Conservation (phyloP, 2,888 invertebrate genomes). For the Eristalinus aeneus region DNA sequence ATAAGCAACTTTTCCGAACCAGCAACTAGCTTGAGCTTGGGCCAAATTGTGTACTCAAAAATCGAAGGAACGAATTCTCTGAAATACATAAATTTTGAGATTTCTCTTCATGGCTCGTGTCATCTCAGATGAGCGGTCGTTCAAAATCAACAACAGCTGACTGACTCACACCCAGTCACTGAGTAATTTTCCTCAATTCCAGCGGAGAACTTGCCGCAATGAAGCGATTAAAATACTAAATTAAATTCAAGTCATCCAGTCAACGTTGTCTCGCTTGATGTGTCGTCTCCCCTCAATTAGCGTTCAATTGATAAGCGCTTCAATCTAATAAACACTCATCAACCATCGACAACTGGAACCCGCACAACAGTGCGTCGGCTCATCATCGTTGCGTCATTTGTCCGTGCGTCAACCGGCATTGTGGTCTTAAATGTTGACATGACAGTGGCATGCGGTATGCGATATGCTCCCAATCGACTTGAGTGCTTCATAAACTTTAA, state of each 20-base stretch:
- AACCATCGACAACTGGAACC: not conserved
- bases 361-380: not conserved
- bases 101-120: too few relatives aligned
- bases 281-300: not conserved
- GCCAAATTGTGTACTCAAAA: too few relatives aligned
- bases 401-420: not conserved
- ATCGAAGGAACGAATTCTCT: too few relatives aligned
- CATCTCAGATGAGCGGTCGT: not conserved
- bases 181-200: not conserved
- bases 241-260: not conserved
- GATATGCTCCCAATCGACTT: slow-evolving; percentile 23
- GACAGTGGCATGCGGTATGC: not conserved
- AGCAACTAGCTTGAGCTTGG: too few relatives aligned
- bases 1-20: too few relatives aligned
- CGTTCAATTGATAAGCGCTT: not conserved
- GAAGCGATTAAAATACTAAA: not conserved
- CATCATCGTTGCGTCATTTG: not conserved
- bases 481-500: slow-evolving; percentile 43
- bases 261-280: not conserved
- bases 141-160: not conserved
- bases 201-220: not conserved
- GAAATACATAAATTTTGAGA: too few relatives aligned
- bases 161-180: not conserved
- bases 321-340: not conserved
- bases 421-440: not conserved